Evolutionary conservation across 30 jellyfish, hydroid and myxozoan species (phyloP).

Genomic region (Cassiopea xamachana): DNA sequence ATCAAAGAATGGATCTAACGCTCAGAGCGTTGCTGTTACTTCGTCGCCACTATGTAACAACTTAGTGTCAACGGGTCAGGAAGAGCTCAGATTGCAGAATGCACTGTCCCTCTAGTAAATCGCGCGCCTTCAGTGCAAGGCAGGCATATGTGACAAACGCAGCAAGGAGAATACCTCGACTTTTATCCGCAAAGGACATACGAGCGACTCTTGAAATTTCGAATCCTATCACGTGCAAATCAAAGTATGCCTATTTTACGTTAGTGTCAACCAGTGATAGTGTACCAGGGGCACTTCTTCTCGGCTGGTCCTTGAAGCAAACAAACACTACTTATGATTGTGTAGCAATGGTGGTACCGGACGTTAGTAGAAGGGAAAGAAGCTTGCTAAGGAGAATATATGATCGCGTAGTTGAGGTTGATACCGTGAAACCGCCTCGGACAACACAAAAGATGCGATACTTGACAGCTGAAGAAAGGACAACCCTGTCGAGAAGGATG

Average conservation of each 20-base stretch:
- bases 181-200: slow-evolving; percentile 63
- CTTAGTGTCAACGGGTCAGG: no score
- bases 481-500: slow-evolving; percentile 14
- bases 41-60: no score
- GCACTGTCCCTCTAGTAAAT: background rate
- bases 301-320: slow-evolving; percentile 62
- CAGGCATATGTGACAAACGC: background rate
- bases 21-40: no score
- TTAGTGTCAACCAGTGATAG: slow-evolving; percentile 35
- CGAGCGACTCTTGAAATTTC: slow-evolving; percentile 37
- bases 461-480: slow-evolving; percentile 23
- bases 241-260: slow-evolving; percentile 65
- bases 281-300: slow-evolving; percentile 65
- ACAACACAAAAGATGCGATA: background rate
- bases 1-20: no score
- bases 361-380: slow-evolving; percentile 24
- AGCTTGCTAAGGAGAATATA: slow-evolving; percentile 5
- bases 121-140: slow-evolving; percentile 14
- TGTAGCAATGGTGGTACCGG: slow-evolving; percentile 62
- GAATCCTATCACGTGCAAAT: background rate
- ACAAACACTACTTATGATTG: slow-evolving; percentile 46
- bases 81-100: background rate
- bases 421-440: background rate
- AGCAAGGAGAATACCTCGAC: slow-evolving; percentile 22
- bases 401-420: slow-evolving; percentile 54